These are phyloP conservation scores for Charadrius vociferus DNA, from an alignment of 2,113 vertebrate species.

Conservation along the genomic window DNA sequence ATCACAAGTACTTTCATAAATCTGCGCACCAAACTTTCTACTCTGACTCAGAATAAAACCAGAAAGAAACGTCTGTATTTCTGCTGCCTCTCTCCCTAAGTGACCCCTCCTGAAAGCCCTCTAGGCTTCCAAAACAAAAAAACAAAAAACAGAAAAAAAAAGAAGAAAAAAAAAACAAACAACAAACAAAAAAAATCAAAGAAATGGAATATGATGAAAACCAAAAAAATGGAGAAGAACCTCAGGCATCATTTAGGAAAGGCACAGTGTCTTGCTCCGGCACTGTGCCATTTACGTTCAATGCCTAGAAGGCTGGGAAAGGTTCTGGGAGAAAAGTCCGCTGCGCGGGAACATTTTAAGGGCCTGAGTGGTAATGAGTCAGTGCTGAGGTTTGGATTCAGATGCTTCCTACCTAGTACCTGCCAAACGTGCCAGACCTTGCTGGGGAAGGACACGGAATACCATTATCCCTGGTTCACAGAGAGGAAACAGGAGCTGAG, in stretches of 20 bases:
- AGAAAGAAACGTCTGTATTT: not conserved
- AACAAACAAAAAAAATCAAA: not conserved
- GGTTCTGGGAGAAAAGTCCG: not conserved
- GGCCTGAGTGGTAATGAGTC: not conserved
- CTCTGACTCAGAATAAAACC: not conserved
- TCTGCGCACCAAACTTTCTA: not conserved
- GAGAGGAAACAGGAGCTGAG: not conserved
- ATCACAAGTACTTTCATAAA: not conserved
- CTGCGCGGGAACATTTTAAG: not conserved
- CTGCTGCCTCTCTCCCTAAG: not conserved
- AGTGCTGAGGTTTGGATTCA: constrained; percentile 9
- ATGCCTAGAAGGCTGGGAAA: constrained; percentile 38
- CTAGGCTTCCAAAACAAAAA: constrained; percentile 5
- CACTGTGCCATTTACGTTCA: not conserved
- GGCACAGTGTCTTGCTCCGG: not conserved
- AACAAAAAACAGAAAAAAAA: not conserved
- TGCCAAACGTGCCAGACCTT: not conserved
- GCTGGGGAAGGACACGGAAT: not conserved
- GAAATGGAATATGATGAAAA: constrained; percentile 19
- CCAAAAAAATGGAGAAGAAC: not conserved
- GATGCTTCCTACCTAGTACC: not conserved
- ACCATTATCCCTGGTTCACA: not conserved
- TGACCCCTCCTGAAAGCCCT: constrained; percentile 5
- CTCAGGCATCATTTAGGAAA: constrained; percentile 21
- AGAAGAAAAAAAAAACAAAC: not conserved